phyloP scores from a whole-genome alignment of 2,888 invertebrate species.

The Gari tellinella region DNA sequence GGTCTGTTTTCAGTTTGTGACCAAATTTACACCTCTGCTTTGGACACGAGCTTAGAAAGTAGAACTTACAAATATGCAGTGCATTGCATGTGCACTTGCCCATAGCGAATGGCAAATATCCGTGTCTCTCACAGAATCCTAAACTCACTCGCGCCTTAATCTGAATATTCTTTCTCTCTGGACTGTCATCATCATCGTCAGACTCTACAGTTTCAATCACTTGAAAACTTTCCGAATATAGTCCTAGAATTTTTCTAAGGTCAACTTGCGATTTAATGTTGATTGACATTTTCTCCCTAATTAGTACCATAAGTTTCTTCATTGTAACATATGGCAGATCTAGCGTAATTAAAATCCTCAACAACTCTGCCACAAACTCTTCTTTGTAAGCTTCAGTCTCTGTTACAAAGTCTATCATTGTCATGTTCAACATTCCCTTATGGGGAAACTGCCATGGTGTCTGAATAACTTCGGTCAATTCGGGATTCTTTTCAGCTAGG shows the following conservation, averaged over 20 bases:
- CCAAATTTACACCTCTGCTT: slow-evolving; percentile 48
- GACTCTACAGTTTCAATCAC: slow-evolving; percentile 40
- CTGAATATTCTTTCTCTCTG: slow-evolving; percentile 27
- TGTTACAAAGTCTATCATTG: slow-evolving; percentile 44
- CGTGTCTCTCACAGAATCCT: slow-evolving; percentile 55
- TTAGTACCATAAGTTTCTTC: slow-evolving; percentile 44
- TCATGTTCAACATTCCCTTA: slow-evolving; percentile 40
- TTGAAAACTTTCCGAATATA: slow-evolving; percentile 49
- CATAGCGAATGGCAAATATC: slow-evolving; percentile 46
- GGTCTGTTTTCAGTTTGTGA: slow-evolving; percentile 55
- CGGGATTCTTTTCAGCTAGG: slow-evolving; percentile 35
- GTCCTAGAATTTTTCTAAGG: slow-evolving; percentile 45
- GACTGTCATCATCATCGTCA: slow-evolving; percentile 45
- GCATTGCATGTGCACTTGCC: slow-evolving; percentile 47
- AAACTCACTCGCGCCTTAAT: slow-evolving; percentile 45
- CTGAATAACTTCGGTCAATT: slow-evolving; percentile 47
- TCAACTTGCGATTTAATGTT: slow-evolving; percentile 37
- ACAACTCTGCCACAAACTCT: slow-evolving; percentile 53
- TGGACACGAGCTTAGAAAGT: slow-evolving; percentile 40
- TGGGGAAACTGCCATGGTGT: slow-evolving; percentile 54
- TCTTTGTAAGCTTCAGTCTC: slow-evolving; percentile 57
- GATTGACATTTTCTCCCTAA: slow-evolving; percentile 47
- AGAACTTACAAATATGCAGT: slow-evolving; percentile 54
- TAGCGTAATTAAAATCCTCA: slow-evolving; percentile 42
- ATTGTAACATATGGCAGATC: slow-evolving; percentile 55